Base-by-base conservation (phyloP, 2,888 invertebrate genomes). In the Tortrix viridana region DNA sequence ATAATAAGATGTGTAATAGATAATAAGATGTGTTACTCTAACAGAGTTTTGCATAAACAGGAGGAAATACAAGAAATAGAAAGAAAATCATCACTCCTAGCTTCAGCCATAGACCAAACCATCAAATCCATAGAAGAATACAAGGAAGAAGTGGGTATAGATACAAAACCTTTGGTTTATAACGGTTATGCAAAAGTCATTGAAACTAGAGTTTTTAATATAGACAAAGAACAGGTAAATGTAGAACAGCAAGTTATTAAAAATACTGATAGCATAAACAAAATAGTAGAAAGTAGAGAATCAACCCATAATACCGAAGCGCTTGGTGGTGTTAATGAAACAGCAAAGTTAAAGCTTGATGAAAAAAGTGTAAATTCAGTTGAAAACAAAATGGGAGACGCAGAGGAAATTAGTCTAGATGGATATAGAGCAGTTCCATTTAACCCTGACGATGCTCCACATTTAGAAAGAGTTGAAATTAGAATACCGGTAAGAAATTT, bases 121-220 rank as follows among this genome's bases (percentile, higher is more conserved):
- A 86, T 89, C 6, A 87, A 86, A 68, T 84, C 84, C 65, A 91
- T 91, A 67, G 88, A 90, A 76, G 88, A 87, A 67, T 91, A 91
- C 59, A 91, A 90, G 76, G 86, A 87, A 73, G 84, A 89, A 68
- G 87, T 85, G 0, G 90, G 86, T 1, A 84, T 89, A 14, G 81
- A 83, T 2, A 71, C 32, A n/a, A 66, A 23, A 19, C 23, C 54
- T 1, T 43, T 69, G 41, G 60, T 71, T 4, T 74, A 71, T 23
- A 74, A 73, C 46, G 74, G 74, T 2, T 72, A 57, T 43, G 67
- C 70, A 5, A 65, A 72, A 49, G 66, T 68, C 38, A 54, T 63
- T 22, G 64, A 73, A 66, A 71, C 69, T 2, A 73, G 67, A 32
- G 46, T 70, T 9, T 65, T 50, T 50, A 60, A 65, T 32, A 46